Percentiles rank a stretch among this genome's conserved stretches.
Evolutionary conservation across 2,113 vertebrate genomes (phyloP).

Genomic region (Ginglymostoma cirratum): DNA sequence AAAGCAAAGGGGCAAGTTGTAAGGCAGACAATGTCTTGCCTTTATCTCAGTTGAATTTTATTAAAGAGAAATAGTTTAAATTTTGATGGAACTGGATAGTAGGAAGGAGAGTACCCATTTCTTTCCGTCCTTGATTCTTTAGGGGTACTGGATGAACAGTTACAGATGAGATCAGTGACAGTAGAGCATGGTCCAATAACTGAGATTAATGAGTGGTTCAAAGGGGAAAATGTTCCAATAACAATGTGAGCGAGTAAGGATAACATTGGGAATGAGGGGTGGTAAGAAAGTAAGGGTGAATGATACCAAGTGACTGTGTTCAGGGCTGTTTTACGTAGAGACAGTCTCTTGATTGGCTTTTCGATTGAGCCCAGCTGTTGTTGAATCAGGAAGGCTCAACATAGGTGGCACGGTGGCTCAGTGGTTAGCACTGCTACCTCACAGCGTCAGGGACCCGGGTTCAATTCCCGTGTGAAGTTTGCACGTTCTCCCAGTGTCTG

Average conservation of each 20-base stretch:
- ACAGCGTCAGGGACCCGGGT: too few species aligned
- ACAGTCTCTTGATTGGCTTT: too few species aligned
- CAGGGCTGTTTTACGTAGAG: too few species aligned
- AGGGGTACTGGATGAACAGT: not conserved
- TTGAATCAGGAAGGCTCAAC: too few species aligned
- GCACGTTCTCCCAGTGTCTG: too few species aligned
- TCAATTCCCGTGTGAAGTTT: too few species aligned
- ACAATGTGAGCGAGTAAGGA: not conserved
- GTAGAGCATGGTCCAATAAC: not conserved
- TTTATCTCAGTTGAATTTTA: not conserved
- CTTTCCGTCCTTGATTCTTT: not conserved
- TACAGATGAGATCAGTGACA: not conserved
- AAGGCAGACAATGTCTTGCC: not conserved
- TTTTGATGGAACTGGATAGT: not conserved
- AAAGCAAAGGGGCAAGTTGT: not conserved
- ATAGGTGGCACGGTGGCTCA: too few species aligned
- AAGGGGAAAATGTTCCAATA: not conserved
- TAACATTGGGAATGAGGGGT: not conserved
- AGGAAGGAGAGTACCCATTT: not conserved
- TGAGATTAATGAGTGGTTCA: not conserved
- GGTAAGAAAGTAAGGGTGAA: not conserved
- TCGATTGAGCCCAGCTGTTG: too few species aligned
- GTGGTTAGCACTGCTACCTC: too few species aligned
- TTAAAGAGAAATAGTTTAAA: not conserved
- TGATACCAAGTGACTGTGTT: not conserved